Evolutionary conservation across 1,140 invertebrate genomes (phyloP).

Genomic region (Tribolium madens): DNA sequence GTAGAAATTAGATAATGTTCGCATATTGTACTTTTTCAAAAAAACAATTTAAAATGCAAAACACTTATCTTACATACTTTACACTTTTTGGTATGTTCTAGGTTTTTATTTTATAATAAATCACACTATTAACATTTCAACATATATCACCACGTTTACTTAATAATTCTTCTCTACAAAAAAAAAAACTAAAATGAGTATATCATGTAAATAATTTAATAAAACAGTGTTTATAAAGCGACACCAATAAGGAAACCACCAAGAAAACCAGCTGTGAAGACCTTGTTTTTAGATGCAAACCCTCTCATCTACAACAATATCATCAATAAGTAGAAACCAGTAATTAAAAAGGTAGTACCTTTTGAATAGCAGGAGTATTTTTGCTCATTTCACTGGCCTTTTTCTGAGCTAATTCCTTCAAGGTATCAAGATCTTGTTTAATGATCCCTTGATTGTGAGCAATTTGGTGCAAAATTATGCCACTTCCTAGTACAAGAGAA

Average conservation of each 20-base stretch:
- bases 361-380: not conserved
- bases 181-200: not conserved
- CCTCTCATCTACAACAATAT: slow-evolving; percentile 21
- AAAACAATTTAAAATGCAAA: too few species aligned
- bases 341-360: too few species aligned
- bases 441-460: slow-evolving; percentile 21
- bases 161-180: too few species aligned
- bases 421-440: slow-evolving; percentile 9
- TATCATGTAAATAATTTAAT: not conserved
- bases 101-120: too few species aligned
- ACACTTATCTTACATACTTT: too few species aligned
- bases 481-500: not conserved
- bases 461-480: slow-evolving; percentile 14
- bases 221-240: slow-evolving; percentile 12
- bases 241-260: slow-evolving; percentile 29
- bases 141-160: too few species aligned
- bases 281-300: slow-evolving; percentile 3
- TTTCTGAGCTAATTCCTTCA: slow-evolving; percentile 1
- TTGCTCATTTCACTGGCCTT: slow-evolving; percentile 11
- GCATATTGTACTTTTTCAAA: too few species aligned
- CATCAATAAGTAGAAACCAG: too few species aligned
- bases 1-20: too few species aligned
- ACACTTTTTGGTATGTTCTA: too few species aligned
- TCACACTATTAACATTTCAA: too few species aligned
- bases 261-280: slow-evolving; percentile 6